Base-by-base conservation (phyloP, 2,888 invertebrate species). In the Acleris sparsana region DNA sequence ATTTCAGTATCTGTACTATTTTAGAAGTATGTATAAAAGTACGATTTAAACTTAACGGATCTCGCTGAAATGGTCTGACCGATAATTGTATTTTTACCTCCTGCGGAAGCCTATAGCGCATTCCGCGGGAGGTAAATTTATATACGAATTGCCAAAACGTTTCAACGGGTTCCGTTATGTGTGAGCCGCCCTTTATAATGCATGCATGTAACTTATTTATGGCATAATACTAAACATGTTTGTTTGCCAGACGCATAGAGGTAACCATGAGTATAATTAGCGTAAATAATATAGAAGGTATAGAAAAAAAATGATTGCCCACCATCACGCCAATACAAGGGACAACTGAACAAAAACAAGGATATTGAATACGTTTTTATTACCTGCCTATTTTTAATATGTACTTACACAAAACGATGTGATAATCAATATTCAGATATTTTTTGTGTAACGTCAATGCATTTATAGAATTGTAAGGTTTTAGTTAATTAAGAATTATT, bases 351-450 rank as follows among this genome's bases (percentile, higher is more conserved):
- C 44, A 25, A 56, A 60, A 44, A 22, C 33, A 55, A 39, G 39
- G 60, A 68, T 65, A 67, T 65, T 52, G 63, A 65, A 68, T 17
- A 68, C 70, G 66, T 67, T 67, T 70, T 70, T 56, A 69, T 52
- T 63, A 70, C 76, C 62, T 55, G 65, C 60, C 71, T 73, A 75
- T 64, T 49, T 64, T 72, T 73, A 80, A 75, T 75, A 80, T 80
- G 83, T 87, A 88, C 88, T 89, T 88, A 87, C 87, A 84, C 85
- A 79, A 81, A 75, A 88, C 51, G 55, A 61, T 92, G 91, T 91
- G 91, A 91, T 92, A 92, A 85, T 84, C 73, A 79, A 77, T 79
- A 39, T 83, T 83, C 80, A 76, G 79, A 77, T 73, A 78, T 76
- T 83, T 65, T 84, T 81, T 84, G 80, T 88, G 85, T 87, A 85